Conservation (phyloP, 2,113 vertebrate genomes). For the Tor tambroides region DNA sequence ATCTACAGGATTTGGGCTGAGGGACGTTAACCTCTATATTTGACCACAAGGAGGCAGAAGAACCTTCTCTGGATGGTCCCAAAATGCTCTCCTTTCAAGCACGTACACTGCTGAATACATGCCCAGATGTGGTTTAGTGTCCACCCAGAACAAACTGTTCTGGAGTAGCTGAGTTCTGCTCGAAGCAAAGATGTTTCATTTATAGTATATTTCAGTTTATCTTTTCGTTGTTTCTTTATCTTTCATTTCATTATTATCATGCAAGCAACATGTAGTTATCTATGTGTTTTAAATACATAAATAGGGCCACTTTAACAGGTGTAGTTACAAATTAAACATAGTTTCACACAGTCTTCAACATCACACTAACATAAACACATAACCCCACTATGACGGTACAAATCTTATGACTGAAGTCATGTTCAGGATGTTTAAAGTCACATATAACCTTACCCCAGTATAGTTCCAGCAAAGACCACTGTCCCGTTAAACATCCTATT, state of each 20-base stretch:
- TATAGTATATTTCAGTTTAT: not conserved
- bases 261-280: not conserved
- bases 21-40: not conserved
- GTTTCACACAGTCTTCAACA: not conserved
- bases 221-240: not conserved
- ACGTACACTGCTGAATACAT: not conserved
- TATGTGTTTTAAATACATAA: not conserved
- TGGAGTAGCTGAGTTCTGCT: not conserved
- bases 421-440: not conserved
- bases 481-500: not conserved
- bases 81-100: not conserved
- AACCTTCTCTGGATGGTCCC: not conserved
- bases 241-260: not conserved
- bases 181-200: not conserved
- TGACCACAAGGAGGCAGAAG: slow-evolving; percentile 47
- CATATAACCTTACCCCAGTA: not conserved
- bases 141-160: slow-evolving; percentile 18
- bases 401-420: not conserved
- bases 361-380: not conserved
- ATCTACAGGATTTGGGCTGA: not conserved
- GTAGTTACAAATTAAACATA: not conserved
- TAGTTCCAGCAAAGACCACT: not conserved
- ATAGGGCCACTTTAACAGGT: not conserved
- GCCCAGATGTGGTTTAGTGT: slow-evolving; percentile 35
- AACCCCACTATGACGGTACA: not conserved